phyloP scores from a whole-genome alignment of 2,888 invertebrate genomes.

The Drosophila melanocephala region DNA sequence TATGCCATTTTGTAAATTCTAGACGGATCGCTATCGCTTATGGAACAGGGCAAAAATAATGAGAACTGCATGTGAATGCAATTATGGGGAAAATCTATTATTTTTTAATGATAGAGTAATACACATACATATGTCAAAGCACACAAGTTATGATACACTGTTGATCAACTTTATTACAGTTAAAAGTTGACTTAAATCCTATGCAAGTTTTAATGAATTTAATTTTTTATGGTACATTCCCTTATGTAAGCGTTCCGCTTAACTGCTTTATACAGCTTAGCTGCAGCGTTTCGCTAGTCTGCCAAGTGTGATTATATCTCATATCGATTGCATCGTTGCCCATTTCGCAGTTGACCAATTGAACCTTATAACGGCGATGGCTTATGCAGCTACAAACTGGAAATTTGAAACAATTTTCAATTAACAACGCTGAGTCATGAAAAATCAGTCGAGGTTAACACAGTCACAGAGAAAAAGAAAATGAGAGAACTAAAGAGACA shows the following conservation, averaged over 20 bases:
- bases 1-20: constrained; percentile 20
- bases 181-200: background rate
- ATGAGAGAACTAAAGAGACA: background rate
- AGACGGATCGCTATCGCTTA: constrained; percentile 6
- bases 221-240: background rate
- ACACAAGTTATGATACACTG: background rate
- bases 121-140: background rate
- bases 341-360: constrained; percentile 32
- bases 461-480: constrained; percentile 2
- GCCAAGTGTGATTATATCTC: constrained; percentile 40
- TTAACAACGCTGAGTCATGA: constrained; percentile 70
- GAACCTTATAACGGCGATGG: constrained; percentile 36
- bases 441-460: constrained; percentile 10
- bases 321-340: constrained; percentile 28
- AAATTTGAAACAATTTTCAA: constrained; percentile 74
- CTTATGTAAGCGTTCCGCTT: background rate
- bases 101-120: background rate
- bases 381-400: constrained; percentile 62
- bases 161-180: background rate
- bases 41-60: background rate
- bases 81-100: background rate
- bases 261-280: background rate
- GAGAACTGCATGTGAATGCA: constrained; percentile 1
- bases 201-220: background rate
- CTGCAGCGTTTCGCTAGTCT: constrained; percentile 34